These are phyloP conservation scores for Drosophila cardini DNA, from an alignment of 1,140 invertebrate species.

Conservation along the genomic window DNA sequence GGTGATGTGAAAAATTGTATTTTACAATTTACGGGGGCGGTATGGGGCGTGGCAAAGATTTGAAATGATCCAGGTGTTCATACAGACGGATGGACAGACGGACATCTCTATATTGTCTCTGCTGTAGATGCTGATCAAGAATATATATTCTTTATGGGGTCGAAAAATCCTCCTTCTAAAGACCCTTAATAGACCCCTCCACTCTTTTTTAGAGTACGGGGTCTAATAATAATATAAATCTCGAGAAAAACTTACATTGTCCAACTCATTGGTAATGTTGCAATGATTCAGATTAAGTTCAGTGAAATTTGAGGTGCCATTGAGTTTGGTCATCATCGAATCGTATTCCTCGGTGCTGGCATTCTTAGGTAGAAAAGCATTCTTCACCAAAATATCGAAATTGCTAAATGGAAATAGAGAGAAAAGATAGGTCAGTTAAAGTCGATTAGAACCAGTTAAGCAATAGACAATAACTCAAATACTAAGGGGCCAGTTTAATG, in stretches of 20 bases:
- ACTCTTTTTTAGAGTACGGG: too few species aligned
- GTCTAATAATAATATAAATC: slow-evolving; percentile 4
- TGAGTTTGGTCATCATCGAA: slow-evolving; percentile 84
- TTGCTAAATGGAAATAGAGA: slow-evolving; percentile 85
- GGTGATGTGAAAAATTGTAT: too few species aligned
- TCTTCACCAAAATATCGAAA: slow-evolving; percentile 86
- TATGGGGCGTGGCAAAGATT: too few species aligned
- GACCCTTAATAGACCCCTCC: too few species aligned
- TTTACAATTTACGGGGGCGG: too few species aligned
- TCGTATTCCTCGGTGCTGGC: slow-evolving; percentile 86
- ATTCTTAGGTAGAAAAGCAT: slow-evolving; percentile 86
- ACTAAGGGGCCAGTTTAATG: slow-evolving; percentile 23
- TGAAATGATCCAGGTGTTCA: too few species aligned
- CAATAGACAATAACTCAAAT: slow-evolving; percentile 38
- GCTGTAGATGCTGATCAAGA: too few species aligned
- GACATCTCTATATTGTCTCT: too few species aligned
- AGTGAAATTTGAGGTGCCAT: slow-evolving; percentile 76
- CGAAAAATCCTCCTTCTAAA: too few species aligned
- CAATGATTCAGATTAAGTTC: slow-evolving; percentile 87
- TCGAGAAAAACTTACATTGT: slow-evolving; percentile 87
- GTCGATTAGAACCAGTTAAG: slow-evolving; percentile 49
- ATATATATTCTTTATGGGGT: too few species aligned
- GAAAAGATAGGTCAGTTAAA: slow-evolving; percentile 34
- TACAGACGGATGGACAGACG: too few species aligned
- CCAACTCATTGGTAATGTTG: slow-evolving; percentile 89